Percentiles rank a stretch among this genome's conserved stretches.
Conservation (phyloP, 2,888 invertebrate species). For the Parapristionchus giblindavisi region DNA sequence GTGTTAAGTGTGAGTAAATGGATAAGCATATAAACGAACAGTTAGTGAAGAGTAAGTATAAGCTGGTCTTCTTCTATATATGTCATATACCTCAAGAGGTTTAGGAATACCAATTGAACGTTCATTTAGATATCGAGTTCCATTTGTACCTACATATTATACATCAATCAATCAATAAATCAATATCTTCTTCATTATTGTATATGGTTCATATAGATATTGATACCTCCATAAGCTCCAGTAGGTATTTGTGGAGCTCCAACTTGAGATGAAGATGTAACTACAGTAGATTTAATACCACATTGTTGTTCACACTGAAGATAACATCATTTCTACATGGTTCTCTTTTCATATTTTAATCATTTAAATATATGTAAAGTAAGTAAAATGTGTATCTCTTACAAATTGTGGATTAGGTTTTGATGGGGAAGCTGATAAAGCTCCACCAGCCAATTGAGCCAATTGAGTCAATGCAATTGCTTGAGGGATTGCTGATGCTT, state of each 20-base stretch:
- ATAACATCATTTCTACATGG: background rate
- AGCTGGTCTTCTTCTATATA: slow-evolving; percentile 30
- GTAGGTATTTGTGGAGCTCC: slow-evolving; percentile 24
- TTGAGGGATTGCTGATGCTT: slow-evolving; percentile 52
- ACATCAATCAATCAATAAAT: too few species aligned
- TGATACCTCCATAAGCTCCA: slow-evolving; percentile 5
- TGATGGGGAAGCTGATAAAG: slow-evolving; percentile 43
- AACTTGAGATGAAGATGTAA: background rate
- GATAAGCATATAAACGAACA: too few species aligned
- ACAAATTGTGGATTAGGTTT: slow-evolving; percentile 27
- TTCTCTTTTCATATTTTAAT: background rate
- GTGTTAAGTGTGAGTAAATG: too few species aligned
- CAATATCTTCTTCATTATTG: too few species aligned
- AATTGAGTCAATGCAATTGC: slow-evolving; percentile 59
- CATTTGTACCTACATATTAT: too few species aligned
- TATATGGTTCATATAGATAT: background rate
- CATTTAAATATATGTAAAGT: background rate
- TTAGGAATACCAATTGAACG: slow-evolving; percentile 4
- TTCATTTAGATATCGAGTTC: background rate
- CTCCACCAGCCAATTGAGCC: slow-evolving; percentile 57
- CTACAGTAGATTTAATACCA: slow-evolving; percentile 16
- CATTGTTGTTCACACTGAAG: slow-evolving; percentile 36
- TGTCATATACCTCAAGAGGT: slow-evolving; percentile 12
- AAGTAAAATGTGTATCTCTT: background rate
- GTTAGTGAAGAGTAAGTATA: too few species aligned